Base-by-base conservation (phyloP, 2,888 invertebrate species). In the Diadromus collaris region DNA sequence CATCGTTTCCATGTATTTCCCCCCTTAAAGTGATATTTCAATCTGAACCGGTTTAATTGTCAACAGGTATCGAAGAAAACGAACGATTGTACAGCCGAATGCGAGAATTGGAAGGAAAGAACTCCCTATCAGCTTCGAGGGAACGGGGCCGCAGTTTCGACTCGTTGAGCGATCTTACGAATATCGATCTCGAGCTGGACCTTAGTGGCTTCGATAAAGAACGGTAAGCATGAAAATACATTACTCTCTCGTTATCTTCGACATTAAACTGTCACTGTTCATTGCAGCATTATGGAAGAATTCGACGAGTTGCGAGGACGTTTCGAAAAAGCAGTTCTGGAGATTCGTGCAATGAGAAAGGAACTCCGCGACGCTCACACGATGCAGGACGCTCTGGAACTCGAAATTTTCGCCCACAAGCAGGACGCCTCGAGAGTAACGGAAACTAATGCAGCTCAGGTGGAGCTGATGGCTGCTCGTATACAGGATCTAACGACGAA, bases 401-500 rank as follows among this genome's bases (percentile, higher is more conserved):
- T 97, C 71, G 94, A 95, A n/a, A 95, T 96, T 85, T 93, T 95
- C 83, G 95, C 95, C 71, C 92, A 96, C 65, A 94, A 94, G 80
- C 95, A 96, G 86, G 96, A 95, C 86, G 92, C 96, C 86, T 94
- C 94, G 78, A 89, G 93, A 1, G 91, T 93, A 78, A 93, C 93
- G 82, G 94, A 95, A 83, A 93, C 94, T 70, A 94, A 94, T 83
- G 93, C 94, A 71, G 95, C 95, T 0, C 96, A 97, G 90, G 93
- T 96, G 51, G 94, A 95, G 81, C 91, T 97, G 85, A 95, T 97
- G 95, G 96, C 95, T 0, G 95, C 95, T 29, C 93, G 97, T 65
- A 95, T 98, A 77, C 95, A 97, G 87, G 96, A 97, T 88, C 91
- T 98, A 38, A 97, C 97, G 0, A 93, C 94, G 71, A 97, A 97